Conservation (phyloP, 2,888 invertebrate genomes). For the Furcula furcula region DNA sequence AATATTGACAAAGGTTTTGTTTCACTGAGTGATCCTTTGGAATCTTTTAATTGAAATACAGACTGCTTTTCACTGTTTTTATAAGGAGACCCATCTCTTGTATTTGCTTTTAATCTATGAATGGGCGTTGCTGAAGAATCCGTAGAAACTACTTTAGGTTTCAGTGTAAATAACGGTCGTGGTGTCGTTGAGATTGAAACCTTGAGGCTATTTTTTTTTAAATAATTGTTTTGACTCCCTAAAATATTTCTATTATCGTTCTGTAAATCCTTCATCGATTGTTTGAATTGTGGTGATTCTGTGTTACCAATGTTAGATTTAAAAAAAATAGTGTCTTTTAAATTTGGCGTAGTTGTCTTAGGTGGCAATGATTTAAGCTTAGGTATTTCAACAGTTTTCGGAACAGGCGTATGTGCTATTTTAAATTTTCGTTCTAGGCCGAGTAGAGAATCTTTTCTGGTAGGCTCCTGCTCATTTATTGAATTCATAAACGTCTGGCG, state of each 20-base stretch:
- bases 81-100: not conserved
- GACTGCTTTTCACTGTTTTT: not conserved
- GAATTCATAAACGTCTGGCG: slow-evolving; percentile 5
- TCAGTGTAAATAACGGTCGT: slow-evolving; percentile 2
- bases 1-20: slow-evolving; percentile 9
- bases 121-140: not conserved
- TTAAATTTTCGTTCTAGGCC: slow-evolving; percentile 16
- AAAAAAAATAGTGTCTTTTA: slow-evolving; percentile 2
- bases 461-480: slow-evolving; percentile 3
- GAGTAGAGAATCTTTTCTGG: slow-evolving; percentile 6
- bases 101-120: not conserved
- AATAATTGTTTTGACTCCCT: slow-evolving; percentile 12
- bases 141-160: slow-evolving; percentile 2
- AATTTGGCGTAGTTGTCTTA: slow-evolving; percentile 6
- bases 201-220: slow-evolving; percentile 18
- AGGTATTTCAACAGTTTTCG: slow-evolving; percentile 34
- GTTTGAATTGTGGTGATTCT: slow-evolving; percentile 5
- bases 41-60: slow-evolving; percentile 2
- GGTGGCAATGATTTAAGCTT: slow-evolving; percentile 15
- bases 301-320: slow-evolving; percentile 2
- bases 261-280: slow-evolving; percentile 6
- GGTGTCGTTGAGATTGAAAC: slow-evolving; percentile 21
- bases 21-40: slow-evolving; percentile 14
- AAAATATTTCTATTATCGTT: slow-evolving; percentile 4
- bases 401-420: slow-evolving; percentile 38